A percentile compares a stretch with the other conserved stretches of the same genome.
Evolutionary conservation across 1,140 invertebrate genomes (phyloP).

Genomic region (Zaprionus nigranus): DNA sequence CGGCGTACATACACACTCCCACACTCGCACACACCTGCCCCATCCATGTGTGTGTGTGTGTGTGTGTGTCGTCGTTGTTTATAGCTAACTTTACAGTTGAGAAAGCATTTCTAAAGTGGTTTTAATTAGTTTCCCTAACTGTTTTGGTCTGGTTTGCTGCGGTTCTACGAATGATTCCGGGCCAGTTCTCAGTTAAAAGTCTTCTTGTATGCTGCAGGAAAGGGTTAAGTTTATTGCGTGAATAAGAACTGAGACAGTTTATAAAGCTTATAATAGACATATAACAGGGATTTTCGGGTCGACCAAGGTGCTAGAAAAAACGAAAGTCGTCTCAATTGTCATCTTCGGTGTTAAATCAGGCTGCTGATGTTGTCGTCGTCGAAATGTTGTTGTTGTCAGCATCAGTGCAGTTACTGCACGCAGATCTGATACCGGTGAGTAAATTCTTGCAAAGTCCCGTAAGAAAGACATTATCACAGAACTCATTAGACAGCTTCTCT

Average conservation of each 20-base stretch:
- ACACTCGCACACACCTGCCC: not conserved
- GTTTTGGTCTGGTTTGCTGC: conserved; percentile 34
- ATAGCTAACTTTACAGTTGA: conserved; percentile 82
- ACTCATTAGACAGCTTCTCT: too few relatives aligned
- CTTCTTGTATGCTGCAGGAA: conserved; percentile 2
- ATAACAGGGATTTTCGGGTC: not conserved
- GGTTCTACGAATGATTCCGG: conserved; percentile 20
- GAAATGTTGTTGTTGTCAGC: not conserved
- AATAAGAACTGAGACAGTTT: not conserved
- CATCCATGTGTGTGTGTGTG: conserved; percentile 12
- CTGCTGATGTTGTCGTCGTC: not conserved
- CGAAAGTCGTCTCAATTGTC: not conserved
- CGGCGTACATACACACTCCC: conserved; percentile 12
- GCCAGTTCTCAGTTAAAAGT: conserved; percentile 10
- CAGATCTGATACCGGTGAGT: rapidly evolving
- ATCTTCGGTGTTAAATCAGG: not conserved
- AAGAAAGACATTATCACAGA: rapidly evolving
- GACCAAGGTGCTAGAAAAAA: not conserved
- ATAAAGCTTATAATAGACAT: not conserved
- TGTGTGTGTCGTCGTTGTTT: conserved; percentile 58
- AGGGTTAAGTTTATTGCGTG: conserved; percentile 27
- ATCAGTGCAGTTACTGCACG: too few relatives aligned
- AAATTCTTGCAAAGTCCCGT: too few relatives aligned
- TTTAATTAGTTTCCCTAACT: conserved; percentile 73
- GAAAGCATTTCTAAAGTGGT: conserved; percentile 79